Conservation (phyloP, 2,888 invertebrate genomes). For the Phlogophora meticulosa region DNA sequence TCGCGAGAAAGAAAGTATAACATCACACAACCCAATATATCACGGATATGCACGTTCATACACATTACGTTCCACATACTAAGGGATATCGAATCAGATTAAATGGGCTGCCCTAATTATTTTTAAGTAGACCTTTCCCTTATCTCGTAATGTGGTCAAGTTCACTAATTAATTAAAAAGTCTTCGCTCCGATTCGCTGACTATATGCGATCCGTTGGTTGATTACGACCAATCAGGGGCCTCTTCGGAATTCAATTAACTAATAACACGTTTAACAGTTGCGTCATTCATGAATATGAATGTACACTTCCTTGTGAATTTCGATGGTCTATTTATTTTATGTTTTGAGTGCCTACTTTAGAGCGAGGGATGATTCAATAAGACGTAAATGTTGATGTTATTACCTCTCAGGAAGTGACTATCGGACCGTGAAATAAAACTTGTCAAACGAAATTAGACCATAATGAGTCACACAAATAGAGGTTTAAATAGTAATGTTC, state of each 20-base stretch:
- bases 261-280: conserved; percentile 58
- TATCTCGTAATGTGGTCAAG: conserved; percentile 58
- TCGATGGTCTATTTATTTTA: conserved; percentile 52
- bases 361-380: conserved; percentile 18
- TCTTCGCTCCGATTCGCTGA: conserved; percentile 42
- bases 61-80: conserved; percentile 9
- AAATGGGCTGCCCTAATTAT: conserved; percentile 60
- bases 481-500: too few species aligned
- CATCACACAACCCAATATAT: conserved; percentile 41
- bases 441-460: too few species aligned
- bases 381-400: conserved; percentile 26
- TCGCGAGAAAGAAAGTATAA: conserved; percentile 26
- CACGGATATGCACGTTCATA: conserved; percentile 2
- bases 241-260: conserved; percentile 53
- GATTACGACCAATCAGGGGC: conserved; percentile 55
- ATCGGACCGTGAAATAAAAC: too few species aligned
- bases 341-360: conserved; percentile 24
- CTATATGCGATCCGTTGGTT: conserved; percentile 47
- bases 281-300: conserved; percentile 63
- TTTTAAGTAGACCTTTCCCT: conserved; percentile 58
- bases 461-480: too few species aligned
- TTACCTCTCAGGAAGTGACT: neutral
- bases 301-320: conserved; percentile 42
- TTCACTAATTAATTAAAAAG: conserved; percentile 67
- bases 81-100: conserved; percentile 53